Conservation (phyloP, 2,797 vertebrate species). For the Lerista edwardsae region DNA sequence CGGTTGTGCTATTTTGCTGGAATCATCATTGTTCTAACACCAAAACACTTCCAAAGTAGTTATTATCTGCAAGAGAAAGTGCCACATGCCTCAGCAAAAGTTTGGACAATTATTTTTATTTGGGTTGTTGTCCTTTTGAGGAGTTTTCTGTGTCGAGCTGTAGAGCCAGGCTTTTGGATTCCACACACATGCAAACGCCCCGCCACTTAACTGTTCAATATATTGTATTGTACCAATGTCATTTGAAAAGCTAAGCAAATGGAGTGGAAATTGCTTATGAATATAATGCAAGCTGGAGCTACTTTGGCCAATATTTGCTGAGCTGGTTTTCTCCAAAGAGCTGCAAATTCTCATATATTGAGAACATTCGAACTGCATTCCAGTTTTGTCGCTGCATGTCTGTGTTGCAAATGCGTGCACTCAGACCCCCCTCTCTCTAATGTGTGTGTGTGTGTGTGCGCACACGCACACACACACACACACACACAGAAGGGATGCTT, state of each 20-base stretch:
- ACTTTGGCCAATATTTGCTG: slow-evolving; percentile 61
- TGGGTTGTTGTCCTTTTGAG: background rate
- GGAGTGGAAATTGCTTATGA: slow-evolving; percentile 62
- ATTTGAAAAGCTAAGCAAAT: slow-evolving; percentile 58
- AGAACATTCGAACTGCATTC: slow-evolving; percentile 33
- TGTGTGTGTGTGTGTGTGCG: too few relatives aligned
- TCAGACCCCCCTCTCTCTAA: too few relatives aligned
- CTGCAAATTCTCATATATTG: slow-evolving; percentile 49
- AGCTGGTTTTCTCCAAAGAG: slow-evolving; percentile 52
- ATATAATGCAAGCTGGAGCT: slow-evolving; percentile 51
- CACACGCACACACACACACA: slow-evolving; percentile 23
- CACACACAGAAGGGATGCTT: slow-evolving; percentile 28
- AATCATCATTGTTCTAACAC: background rate
- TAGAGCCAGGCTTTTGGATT: slow-evolving; percentile 6
- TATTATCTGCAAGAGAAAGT: background rate
- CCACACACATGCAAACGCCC: slow-evolving; percentile 2
- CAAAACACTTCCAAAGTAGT: background rate
- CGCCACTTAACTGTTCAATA: slow-evolving; percentile 26
- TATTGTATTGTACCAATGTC: slow-evolving; percentile 48
- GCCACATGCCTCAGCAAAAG: background rate
- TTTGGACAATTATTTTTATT: background rate
- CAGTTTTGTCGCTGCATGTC: slow-evolving; percentile 39
- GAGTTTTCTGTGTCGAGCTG: slow-evolving; percentile 9
- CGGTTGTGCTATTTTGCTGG: background rate
- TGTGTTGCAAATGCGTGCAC: background rate